A percentile compares a stretch with the other conserved stretches of the same genome.
Evolutionary conservation across 2,888 invertebrate species (phyloP).

Genomic region (Tenthredo scrophulariae): DNA sequence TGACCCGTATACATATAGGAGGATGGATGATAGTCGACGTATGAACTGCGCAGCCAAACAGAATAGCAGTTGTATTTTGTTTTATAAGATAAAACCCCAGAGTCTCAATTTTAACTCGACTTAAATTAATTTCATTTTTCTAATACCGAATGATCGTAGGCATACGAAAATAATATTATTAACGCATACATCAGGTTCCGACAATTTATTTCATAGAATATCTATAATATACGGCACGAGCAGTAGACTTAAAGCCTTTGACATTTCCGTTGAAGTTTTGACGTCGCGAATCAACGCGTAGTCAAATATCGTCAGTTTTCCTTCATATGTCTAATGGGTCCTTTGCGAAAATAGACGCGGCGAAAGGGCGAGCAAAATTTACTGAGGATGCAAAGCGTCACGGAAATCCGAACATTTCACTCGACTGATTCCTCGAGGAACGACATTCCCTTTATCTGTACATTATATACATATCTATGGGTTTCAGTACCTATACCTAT

Average conservation of each 20-base stretch:
- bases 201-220: neutral
- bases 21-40: neutral
- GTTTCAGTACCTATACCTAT: neutral
- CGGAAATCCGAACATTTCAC: slow-evolving; percentile 16
- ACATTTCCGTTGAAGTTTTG: neutral
- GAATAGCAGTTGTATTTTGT: neutral
- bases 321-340: neutral
- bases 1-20: neutral
- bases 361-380: neutral
- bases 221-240: neutral
- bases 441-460: neutral
- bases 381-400: neutral
- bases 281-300: neutral
- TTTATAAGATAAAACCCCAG: neutral
- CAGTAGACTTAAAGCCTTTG: neutral
- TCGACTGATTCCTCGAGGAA: slow-evolving; percentile 7
- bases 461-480: neutral
- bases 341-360: neutral
- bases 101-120: neutral
- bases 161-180: neutral
- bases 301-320: neutral
- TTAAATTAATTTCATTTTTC: neutral
- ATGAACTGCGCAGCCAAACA: neutral
- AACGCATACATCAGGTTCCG: neutral
- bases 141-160: neutral